Evolutionary conservation across 2,113 vertebrate species (phyloP), one percentile per base, ranked within the genome.

Genomic region (Peucedramus taeniatus): DNA sequence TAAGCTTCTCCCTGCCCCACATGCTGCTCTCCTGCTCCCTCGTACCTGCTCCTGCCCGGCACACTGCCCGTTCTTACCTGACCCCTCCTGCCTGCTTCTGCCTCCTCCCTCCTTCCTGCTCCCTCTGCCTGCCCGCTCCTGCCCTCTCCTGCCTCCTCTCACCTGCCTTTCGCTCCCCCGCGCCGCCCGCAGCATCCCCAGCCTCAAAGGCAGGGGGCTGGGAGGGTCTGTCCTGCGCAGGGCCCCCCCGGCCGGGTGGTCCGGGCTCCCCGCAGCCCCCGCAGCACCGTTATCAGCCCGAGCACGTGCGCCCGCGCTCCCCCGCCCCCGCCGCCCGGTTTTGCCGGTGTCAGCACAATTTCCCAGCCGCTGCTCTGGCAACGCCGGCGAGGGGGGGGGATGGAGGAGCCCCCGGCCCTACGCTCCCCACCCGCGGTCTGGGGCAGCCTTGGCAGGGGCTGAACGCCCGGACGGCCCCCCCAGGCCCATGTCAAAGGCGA

Each of bases 281-380:
- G 44, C 63, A 18, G 75, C 90, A 26, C 90, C 68, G 57, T 87
- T 89, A 85, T 89, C 93, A 93, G 92, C 85, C 92, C 49, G 21
- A 94, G 90, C 96, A 79, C 84, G 94, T 92, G 87, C 51, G 90
- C 44, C 53, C 30, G n/a, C 44, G 40, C 93, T 85, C 82, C 44
- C 87, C 59, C 71, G 49, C 87, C 80, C 8, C 27, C 15, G n/a
- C 79, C 35, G 76, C 70, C 69, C 28, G 37, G 3, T 96, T 97
- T 91, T 94, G 95, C 94, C 42, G 7, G 42, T 37, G 90, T 98
- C 98, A 98, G 97, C 97, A 96, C 90, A 95, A 95, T 94, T 92
- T 77, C 79, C 64, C 49, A 91, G 92, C 93, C 95, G 76, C 94
- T 95, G 92, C 95, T 95, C 87, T 83, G 90, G 89, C 91, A 92